phyloP scores from a whole-genome alignment of 2,888 invertebrate genomes.

The Erebia ligea region DNA sequence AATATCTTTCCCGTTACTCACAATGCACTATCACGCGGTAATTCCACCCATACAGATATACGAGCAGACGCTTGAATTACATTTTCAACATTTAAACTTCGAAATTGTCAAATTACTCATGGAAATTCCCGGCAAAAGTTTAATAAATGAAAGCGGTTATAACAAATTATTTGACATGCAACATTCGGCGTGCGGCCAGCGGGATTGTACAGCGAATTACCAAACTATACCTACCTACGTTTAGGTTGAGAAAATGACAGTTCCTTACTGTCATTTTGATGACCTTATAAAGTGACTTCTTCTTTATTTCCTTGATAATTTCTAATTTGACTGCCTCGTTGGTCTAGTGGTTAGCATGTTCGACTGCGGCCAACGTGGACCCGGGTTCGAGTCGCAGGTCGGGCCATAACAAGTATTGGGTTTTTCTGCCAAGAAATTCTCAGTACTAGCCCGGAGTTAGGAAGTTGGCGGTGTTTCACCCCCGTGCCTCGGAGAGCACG shows the following conservation, averaged over 20 bases:
- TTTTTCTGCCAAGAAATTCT: too few relatives aligned
- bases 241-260: constrained; percentile 74
- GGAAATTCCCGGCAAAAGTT: constrained; percentile 63
- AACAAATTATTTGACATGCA: constrained; percentile 77
- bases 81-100: constrained; percentile 45
- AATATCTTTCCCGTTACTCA: constrained; percentile 50
- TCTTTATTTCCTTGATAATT: background rate
- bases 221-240: constrained; percentile 58
- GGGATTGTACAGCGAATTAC: constrained; percentile 66
- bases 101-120: constrained; percentile 60
- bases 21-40: constrained; percentile 33
- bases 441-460: too few relatives aligned
- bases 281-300: background rate
- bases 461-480: too few relatives aligned
- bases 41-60: constrained; percentile 37
- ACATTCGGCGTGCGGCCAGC: constrained; percentile 77
- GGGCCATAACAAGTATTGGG: too few relatives aligned
- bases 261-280: too few relatives aligned
- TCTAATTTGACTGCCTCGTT: too few relatives aligned
- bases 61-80: constrained; percentile 41
- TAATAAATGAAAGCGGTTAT: constrained; percentile 77
- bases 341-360: too few relatives aligned
- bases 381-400: too few relatives aligned
- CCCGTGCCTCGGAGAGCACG: too few relatives aligned
- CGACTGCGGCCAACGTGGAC: too few relatives aligned